phyloP scores from a whole-genome alignment of 1,140 invertebrate species.

The Drosophila cardini region DNA sequence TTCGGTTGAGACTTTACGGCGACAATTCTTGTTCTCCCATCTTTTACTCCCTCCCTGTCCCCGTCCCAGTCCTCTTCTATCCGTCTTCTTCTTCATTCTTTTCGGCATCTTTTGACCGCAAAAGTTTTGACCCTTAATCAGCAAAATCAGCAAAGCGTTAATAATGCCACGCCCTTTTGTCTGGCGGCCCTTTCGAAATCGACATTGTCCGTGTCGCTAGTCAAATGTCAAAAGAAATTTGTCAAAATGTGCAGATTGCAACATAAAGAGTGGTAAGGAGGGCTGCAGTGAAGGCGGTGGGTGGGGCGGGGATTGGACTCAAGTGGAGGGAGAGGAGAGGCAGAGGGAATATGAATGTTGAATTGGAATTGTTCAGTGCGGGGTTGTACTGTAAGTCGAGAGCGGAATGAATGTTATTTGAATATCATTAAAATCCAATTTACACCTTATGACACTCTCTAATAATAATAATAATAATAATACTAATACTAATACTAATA shows the following conservation, averaged over 20 bases:
- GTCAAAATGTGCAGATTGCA: constrained; percentile 61
- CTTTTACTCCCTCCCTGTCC: not conserved
- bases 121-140: constrained; percentile 72
- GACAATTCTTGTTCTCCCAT: constrained; percentile 24
- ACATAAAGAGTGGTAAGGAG: not conserved
- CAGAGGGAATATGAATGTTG: too few species aligned
- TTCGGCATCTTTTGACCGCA: constrained; percentile 44
- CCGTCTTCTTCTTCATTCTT: not conserved
- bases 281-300: too few species aligned
- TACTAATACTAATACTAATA: too few species aligned
- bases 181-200: constrained; percentile 40
- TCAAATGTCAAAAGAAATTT: constrained; percentile 75
- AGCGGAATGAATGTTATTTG: too few species aligned
- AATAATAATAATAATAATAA: too few species aligned
- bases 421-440: too few species aligned
- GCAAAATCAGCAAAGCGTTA: constrained; percentile 74
- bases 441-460: too few species aligned
- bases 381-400: too few species aligned
- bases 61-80: not conserved
- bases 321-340: too few species aligned
- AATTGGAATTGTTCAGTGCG: too few species aligned
- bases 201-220: constrained; percentile 56
- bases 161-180: constrained; percentile 66
- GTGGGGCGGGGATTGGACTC: too few species aligned
- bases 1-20: constrained; percentile 54